Base-by-base conservation (phyloP, 1,140 invertebrate genomes). In the Bombus sibiricus region DNA sequence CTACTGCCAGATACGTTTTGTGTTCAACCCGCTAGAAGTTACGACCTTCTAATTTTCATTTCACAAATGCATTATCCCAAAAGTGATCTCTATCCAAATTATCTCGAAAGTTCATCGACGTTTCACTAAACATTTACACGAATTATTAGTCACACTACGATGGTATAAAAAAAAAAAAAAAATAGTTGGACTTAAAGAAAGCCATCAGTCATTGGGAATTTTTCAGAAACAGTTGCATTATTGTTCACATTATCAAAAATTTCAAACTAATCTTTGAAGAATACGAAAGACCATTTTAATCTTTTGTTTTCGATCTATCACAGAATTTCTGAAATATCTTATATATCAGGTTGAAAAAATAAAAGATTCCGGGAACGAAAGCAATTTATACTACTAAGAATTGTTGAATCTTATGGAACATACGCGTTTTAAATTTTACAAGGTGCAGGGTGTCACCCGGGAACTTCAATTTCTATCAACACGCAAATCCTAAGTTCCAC, bases 331-430 rank as follows among this genome's bases (percentile, higher is more conserved):
- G 34, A 66, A 66, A 32, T 59, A 15, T 28, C 15, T 34, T 32
- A 6, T 32, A 15, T 13, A 39, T n/a, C 43, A 57, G 22, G 34
- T 57, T 68, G 15, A 8, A n/a, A 22, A 22, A 64, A 53, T 3
- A 1, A 79, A n/a, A 5, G 8, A 32, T 12, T 64, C 2, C 32
- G 18, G 22, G 0, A 43, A 73, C 2, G 39, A 47, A 62, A 53
- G 15, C 37, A 13, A 62, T 47, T 39, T 74, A 62, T 74, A 47
- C 15, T 68, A 32, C 3, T 41, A 9, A 39, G 0, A 4, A 53
- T 83, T 68, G 59, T 83, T 83, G 37, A 76, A 39, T n/a, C 25
- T 18, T 28, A 32, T 4, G 32, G n/a, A 64, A 64, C 10, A 32
- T 18, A 6, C 18, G 25, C 32, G 32, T 69, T 57, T n/a, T 34